phyloP scores from a whole-genome alignment of 1,140 invertebrate species.

The Oryctes rhinoceros region DNA sequence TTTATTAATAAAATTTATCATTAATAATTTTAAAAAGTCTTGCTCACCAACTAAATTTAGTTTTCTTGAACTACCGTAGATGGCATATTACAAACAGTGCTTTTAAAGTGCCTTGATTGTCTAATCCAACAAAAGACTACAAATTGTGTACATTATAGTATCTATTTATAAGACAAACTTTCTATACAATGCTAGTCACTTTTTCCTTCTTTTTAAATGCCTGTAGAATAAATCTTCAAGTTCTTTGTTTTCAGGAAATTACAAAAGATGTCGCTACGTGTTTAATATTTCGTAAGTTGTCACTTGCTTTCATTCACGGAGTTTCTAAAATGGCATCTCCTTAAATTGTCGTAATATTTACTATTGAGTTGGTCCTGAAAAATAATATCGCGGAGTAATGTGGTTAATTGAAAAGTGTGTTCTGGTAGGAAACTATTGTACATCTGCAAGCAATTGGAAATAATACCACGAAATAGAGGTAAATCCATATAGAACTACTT shows the following conservation, averaged over 20 bases:
- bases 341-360: slow-evolving; percentile 21
- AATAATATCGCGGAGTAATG: slow-evolving; percentile 18
- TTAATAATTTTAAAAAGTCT: too few species aligned
- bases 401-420: slow-evolving; percentile 19
- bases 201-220: too few species aligned
- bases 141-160: too few species aligned
- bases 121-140: too few species aligned
- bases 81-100: too few species aligned
- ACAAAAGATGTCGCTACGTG: slow-evolving; percentile 4
- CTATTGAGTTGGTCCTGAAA: background rate
- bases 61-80: too few species aligned
- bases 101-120: too few species aligned
- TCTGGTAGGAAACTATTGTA: background rate
- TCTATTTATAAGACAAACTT: too few species aligned
- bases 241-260: background rate
- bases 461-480: slow-evolving; percentile 2
- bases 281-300: slow-evolving; percentile 25
- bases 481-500: slow-evolving; percentile 4
- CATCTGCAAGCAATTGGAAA: background rate
- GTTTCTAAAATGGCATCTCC: slow-evolving; percentile 12
- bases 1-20: too few species aligned
- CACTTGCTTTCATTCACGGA: slow-evolving; percentile 17
- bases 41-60: too few species aligned
- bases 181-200: too few species aligned
- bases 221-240: too few species aligned